Evolutionary conservation across 2,113 vertebrate genomes (phyloP).

Genomic region (Machaerirhynchus nigripectus): DNA sequence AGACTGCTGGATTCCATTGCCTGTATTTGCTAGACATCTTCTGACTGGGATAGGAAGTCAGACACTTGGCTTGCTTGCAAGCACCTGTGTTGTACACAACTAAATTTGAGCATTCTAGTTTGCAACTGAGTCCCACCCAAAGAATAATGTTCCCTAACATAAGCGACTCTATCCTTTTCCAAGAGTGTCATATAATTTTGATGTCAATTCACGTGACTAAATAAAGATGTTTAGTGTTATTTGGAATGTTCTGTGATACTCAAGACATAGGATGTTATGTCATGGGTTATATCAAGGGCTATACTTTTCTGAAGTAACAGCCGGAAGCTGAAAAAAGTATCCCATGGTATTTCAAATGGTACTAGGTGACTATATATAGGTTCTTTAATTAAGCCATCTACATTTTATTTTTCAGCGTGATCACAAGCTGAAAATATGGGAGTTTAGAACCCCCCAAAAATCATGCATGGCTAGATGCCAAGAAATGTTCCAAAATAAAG

Average conservation of each 20-base stretch:
- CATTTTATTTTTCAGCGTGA: background rate
- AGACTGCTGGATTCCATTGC: background rate
- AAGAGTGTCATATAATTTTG: background rate
- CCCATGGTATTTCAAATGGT: background rate
- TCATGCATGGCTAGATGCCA: background rate
- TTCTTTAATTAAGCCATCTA: background rate
- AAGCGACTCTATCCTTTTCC: background rate
- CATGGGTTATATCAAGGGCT: background rate
- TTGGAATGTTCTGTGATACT: background rate
- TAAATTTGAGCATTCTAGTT: background rate
- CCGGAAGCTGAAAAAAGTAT: background rate
- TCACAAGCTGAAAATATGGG: background rate
- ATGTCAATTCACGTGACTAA: background rate
- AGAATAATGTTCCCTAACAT: background rate
- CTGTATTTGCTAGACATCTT: background rate
- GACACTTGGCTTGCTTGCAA: background rate
- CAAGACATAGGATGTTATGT: background rate
- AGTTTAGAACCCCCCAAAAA: background rate
- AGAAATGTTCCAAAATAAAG: background rate
- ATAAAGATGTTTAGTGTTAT: background rate
- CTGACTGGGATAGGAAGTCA: background rate
- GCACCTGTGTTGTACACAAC: background rate
- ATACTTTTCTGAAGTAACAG: background rate
- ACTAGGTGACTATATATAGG: background rate
- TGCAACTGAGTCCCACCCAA: background rate